These are phyloP conservation scores for Heliornis fulica DNA, from an alignment of 2,113 vertebrate genomes.

Conservation along the genomic window DNA sequence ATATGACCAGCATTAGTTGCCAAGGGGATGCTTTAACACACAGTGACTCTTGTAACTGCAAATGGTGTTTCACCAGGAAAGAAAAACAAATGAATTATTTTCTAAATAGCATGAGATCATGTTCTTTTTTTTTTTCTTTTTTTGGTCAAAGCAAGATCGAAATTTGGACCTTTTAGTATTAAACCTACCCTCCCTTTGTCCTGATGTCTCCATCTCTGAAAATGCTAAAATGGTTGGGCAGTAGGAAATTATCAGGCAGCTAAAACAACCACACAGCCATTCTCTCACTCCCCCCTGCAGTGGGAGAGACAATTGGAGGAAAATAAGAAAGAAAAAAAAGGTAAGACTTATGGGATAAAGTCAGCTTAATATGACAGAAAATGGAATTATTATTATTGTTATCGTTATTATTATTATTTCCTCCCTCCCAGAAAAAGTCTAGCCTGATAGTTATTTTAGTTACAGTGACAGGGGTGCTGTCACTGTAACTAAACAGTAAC, in stretches of 20 bases:
- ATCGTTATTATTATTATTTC: too few relatives aligned
- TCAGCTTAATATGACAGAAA: too few relatives aligned
- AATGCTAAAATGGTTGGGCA: neutral
- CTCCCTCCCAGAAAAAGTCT: neutral
- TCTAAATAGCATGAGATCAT: neutral
- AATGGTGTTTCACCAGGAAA: neutral
- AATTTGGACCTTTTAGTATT: neutral
- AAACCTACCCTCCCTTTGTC: fast-evolving
- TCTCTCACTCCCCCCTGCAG: too few relatives aligned
- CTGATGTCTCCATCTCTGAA: neutral
- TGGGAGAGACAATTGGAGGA: too few relatives aligned
- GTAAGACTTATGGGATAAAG: too few relatives aligned
- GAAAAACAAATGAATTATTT: neutral
- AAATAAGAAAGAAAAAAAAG: too few relatives aligned
- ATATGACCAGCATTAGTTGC: neutral
- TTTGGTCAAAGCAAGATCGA: neutral
- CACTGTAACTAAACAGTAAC: too few relatives aligned
- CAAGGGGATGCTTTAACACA: neutral
- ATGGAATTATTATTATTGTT: too few relatives aligned
- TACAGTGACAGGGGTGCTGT: neutral
- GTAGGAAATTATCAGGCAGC: neutral
- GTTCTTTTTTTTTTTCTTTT: too few relatives aligned
- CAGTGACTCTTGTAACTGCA: neutral
- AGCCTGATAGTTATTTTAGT: neutral
- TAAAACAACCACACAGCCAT: too few relatives aligned